Evolutionary conservation across 2,888 invertebrate species (phyloP), one percentile per base, ranked within the genome.

Genomic region (Zhuqinia jingwanae): DNA sequence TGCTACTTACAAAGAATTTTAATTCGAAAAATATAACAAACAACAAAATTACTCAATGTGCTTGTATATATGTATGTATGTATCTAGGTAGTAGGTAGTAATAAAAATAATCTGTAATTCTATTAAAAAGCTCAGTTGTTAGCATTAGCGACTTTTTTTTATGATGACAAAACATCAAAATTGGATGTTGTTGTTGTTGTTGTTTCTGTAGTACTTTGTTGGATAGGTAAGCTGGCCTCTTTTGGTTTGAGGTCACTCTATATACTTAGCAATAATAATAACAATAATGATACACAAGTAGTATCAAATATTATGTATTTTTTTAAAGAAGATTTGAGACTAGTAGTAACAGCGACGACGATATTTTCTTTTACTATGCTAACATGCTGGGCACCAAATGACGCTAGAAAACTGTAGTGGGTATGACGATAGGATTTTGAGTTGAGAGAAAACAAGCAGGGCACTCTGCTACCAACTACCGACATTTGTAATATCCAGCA

Each of bases 371-470:
- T n/a, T 65, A 6, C 53, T 56, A 22, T 63, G 15, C n/a, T n/a
- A 36, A 36, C 65, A 36, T 42, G 68, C 68, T 68, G 68, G 42
- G 68, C 20, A 45, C 45, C 42, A 36, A 68, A 68, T 68, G 68
- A 68, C 36, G 68, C 68, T 68, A 22, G 15, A 45, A 20, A 68
- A 68, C 20, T 68, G 10, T 36, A 36, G 3, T 36, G 36, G 3
- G 36, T 36, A 36, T 36, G 8, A 36, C 8, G 36, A 50, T 10
- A n/a, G 50, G 2, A n/a, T 50, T 2, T 50, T n/a, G 45, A 45
- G 45, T n/a, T n/a, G n/a, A n/a, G n/a, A n/a, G n/a, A n/a, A n/a
- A n/a, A n/a, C n/a, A 22, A 68, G 42, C 45, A 68, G 25, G 42
- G 22, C 68, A 68, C 36, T 6, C 36, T 36, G 8, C 36, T 8